These are phyloP conservation scores for Leptinotarsa undecemlineata DNA, from an alignment of 1,140 invertebrate genomes.

Conservation along the genomic window DNA sequence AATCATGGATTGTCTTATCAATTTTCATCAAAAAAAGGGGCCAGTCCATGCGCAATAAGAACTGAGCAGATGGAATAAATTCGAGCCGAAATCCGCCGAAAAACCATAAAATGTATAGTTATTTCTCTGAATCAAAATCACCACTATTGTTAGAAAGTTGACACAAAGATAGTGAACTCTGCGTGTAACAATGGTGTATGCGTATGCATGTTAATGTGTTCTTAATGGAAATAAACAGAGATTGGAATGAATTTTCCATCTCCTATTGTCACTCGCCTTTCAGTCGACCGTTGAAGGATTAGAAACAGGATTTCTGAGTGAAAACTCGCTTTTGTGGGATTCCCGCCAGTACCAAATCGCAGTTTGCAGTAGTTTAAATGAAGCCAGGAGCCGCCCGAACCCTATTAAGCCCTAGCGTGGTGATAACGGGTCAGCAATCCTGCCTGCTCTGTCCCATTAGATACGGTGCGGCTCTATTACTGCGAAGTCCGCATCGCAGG, in stretches of 20 bases:
- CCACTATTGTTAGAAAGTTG: no score
- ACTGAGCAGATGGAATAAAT: no score
- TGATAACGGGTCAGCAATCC: conserved; percentile 47
- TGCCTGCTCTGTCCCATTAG: conserved; percentile 42
- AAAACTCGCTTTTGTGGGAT: conserved; percentile 42
- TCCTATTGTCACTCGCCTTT: conserved; percentile 23
- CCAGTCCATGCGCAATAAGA: no score
- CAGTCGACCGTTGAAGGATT: conserved; percentile 28
- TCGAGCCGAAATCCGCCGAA: no score
- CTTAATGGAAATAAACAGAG: conserved; percentile 22
- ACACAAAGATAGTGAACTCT: no score
- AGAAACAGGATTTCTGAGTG: conserved; percentile 39
- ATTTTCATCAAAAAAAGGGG: no score
- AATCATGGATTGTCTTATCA: no score
- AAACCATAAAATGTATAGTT: no score
- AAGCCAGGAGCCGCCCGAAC: conserved; percentile 33
- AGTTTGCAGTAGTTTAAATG: conserved; percentile 40
- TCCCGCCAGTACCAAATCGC: conserved; percentile 38
- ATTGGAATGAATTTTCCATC: conserved; percentile 27
- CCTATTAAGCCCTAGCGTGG: conserved; percentile 42
- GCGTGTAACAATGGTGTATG: no score
- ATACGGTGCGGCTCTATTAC: conserved; percentile 41
- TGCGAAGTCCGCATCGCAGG: conserved; percentile 21
- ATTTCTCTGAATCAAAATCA: no score
- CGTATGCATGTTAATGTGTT: conserved; percentile 21